Evolutionary conservation across 1,140 invertebrate species (phyloP).

Genomic region (Formica exsecta): DNA sequence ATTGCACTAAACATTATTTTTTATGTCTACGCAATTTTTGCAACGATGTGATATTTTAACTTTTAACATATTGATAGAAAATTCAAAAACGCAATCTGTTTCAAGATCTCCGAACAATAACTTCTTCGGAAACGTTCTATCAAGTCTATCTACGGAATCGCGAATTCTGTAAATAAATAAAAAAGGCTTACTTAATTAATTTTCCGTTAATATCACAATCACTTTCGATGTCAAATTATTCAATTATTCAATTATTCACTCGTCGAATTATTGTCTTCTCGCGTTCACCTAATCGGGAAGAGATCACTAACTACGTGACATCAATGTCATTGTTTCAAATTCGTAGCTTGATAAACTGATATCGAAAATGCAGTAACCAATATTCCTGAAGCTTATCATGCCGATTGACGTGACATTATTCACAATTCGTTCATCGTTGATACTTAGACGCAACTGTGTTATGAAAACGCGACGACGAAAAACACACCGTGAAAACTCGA

Average conservation of each 20-base stretch:
- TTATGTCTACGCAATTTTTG: neutral
- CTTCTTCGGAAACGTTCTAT: neutral
- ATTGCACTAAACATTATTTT: neutral
- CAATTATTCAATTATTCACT: no score
- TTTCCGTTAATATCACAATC: neutral
- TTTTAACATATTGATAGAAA: neutral
- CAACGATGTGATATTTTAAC: neutral
- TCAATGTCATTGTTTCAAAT: neutral
- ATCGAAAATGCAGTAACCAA: neutral
- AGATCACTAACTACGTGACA: neutral
- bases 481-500: neutral
- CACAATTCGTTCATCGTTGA: neutral
- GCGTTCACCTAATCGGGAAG: neutral
- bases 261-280: neutral
- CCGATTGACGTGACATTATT: slow-evolving; percentile 6
- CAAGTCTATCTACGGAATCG: neutral
- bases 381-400: neutral
- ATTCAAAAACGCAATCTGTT: neutral
- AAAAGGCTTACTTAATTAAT: neutral
- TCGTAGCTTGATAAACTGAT: neutral
- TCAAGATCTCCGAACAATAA: neutral
- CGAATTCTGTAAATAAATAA: neutral
- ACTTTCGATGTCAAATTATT: neutral
- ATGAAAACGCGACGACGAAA: neutral
- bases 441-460: neutral